These are phyloP conservation scores for Macropis europaea DNA, from an alignment of 2,888 invertebrate species.

Conservation along the genomic window DNA sequence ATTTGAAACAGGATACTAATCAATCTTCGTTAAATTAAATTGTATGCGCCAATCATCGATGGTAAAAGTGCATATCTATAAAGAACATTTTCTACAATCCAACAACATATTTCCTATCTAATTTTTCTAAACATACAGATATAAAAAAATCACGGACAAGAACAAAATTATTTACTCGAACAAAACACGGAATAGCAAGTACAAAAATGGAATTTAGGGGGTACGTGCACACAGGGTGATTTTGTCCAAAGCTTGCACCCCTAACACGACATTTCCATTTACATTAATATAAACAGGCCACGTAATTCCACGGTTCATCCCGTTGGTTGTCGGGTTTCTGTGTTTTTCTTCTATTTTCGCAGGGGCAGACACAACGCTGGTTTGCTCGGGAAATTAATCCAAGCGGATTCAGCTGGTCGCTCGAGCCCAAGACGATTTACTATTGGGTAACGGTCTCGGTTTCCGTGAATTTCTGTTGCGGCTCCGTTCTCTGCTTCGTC, in stretches of 20 bases:
- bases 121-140: no score
- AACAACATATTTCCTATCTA: no score
- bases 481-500: not conserved
- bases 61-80: no score
- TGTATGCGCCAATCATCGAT: no score
- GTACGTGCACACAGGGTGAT: constrained; percentile 1
- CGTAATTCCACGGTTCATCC: constrained; percentile 31
- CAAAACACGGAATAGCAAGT: constrained; percentile 12
- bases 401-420: constrained; percentile 39
- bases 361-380: constrained; percentile 1
- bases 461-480: constrained; percentile 11
- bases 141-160: no score
- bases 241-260: not conserved
- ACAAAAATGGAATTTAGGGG: constrained; percentile 21
- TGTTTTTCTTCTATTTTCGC: constrained; percentile 7
- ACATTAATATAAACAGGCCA: constrained; percentile 37
- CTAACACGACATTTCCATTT: constrained; percentile 42
- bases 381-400: constrained; percentile 36
- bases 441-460: not conserved
- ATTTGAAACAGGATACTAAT: no score
- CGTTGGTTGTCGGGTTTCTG: not conserved
- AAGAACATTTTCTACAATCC: no score
- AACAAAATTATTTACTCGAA: no score
- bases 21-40: no score
- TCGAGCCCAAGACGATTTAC: constrained; percentile 42